phyloP scores from a whole-genome alignment of 2,797 vertebrate species.

The Morus bassanus region DNA sequence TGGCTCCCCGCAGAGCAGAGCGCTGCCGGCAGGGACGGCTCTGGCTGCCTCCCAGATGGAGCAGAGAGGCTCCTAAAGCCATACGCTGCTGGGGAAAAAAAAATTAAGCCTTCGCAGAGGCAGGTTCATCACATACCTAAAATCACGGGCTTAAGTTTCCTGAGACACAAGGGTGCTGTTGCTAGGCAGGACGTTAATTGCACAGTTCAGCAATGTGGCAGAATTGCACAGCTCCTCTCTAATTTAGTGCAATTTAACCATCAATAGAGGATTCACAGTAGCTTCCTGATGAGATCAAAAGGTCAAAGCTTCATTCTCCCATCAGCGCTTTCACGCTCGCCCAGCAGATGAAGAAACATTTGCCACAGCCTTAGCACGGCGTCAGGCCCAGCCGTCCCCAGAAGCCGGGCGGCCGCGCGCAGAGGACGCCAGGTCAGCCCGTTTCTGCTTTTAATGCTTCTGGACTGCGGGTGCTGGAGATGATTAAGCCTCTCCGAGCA shows the following conservation, averaged over 20 bases:
- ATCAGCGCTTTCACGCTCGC: background rate
- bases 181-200: conserved; percentile 46
- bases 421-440: background rate
- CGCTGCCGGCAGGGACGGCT: background rate
- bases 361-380: background rate
- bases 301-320: background rate
- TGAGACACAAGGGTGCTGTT: background rate
- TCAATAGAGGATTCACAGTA: conserved; percentile 11
- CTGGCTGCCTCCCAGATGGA: background rate
- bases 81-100: background rate
- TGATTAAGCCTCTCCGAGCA: background rate
- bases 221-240: conserved; percentile 52
- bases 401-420: background rate
- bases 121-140: background rate
- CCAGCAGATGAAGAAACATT: background rate
- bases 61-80: background rate
- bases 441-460: background rate
- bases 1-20: background rate
- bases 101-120: background rate
- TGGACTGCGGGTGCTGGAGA: accelerated
- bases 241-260: conserved; percentile 55
- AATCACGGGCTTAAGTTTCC: background rate
- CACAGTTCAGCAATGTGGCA: conserved; percentile 38
- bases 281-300: conserved; percentile 27
- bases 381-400: background rate